Conservation (phyloP, 2,797 vertebrate species). For the Eidolon dupreanum region DNA sequence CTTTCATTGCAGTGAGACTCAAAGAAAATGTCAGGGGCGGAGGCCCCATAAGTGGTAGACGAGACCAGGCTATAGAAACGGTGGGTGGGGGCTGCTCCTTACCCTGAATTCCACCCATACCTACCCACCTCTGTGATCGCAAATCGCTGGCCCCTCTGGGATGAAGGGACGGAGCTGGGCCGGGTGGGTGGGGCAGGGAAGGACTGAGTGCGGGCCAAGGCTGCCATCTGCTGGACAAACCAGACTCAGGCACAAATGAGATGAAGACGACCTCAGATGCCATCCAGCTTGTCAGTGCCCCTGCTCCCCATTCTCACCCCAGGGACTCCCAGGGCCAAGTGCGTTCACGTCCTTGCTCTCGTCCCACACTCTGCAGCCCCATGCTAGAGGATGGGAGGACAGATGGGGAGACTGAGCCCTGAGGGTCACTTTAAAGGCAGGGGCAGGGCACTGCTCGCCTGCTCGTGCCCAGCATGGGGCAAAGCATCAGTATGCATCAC, state of each 20-base stretch:
- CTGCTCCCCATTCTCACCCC: background rate
- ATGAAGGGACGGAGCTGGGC: background rate
- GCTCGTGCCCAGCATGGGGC: accelerated
- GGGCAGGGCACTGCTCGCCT: background rate
- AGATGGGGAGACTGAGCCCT: background rate
- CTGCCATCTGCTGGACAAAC: slow-evolving; percentile 77
- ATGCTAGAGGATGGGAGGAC: background rate
- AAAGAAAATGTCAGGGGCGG: background rate
- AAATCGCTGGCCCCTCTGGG: background rate
- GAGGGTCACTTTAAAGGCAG: too few relatives aligned
- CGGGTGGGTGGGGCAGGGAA: background rate
- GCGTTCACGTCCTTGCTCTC: accelerated
- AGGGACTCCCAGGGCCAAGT: background rate
- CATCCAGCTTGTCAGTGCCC: background rate
- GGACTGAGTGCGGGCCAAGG: background rate
- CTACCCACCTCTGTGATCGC: background rate
- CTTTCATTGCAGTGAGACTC: background rate
- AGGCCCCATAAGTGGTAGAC: background rate
- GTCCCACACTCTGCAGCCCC: background rate
- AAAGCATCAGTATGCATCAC: accelerated
- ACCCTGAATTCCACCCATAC: too few relatives aligned
- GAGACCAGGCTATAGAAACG: background rate
- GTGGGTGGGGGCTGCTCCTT: background rate
- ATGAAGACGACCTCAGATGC: accelerated
- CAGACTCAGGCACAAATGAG: accelerated